These are phyloP conservation scores for Drosophila elegans DNA, from an alignment of 1,140 invertebrate genomes.

Conservation along the genomic window DNA sequence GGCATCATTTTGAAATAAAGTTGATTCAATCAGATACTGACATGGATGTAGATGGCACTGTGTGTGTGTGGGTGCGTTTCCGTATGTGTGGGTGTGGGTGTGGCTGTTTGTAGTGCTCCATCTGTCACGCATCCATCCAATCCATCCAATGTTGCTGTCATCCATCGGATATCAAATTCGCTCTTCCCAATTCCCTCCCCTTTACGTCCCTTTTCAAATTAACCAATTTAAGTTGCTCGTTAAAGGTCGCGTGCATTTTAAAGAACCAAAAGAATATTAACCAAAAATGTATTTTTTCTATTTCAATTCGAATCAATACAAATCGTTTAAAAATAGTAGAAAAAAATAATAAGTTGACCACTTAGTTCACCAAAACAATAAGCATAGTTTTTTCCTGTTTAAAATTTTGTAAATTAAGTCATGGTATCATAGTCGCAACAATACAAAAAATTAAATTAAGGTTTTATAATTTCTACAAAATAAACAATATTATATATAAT, in stretches of 20 bases:
- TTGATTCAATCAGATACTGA: slow-evolving; percentile 81
- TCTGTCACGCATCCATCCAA: slow-evolving; percentile 73
- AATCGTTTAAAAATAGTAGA: too few relatives aligned
- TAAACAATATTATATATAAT: too few relatives aligned
- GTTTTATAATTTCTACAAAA: too few relatives aligned
- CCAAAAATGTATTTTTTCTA: too few relatives aligned
- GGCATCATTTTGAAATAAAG: slow-evolving; percentile 84
- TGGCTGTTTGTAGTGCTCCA: slow-evolving; percentile 52
- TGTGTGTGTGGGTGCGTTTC: slow-evolving; percentile 14
- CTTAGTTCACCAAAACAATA: too few relatives aligned
- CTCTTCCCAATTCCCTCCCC: not conserved
- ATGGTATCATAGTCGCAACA: too few relatives aligned
- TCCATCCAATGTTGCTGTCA: slow-evolving; percentile 58
- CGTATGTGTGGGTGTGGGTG: slow-evolving; percentile 22
- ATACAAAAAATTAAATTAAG: too few relatives aligned
- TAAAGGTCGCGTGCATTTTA: not conserved
- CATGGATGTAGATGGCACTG: slow-evolving; percentile 17
- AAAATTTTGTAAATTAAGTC: too few relatives aligned
- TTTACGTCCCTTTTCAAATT: slow-evolving; percentile 7
- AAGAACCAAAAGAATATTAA: too few relatives aligned
- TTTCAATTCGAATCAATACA: too few relatives aligned
- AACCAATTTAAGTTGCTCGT: slow-evolving; percentile 40
- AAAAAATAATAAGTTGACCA: too few relatives aligned
- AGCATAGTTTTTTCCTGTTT: too few relatives aligned
- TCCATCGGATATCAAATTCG: slow-evolving; percentile 31